Percentiles rank a stretch among this genome's conserved stretches.
Evolutionary conservation across 2,797 vertebrate species (phyloP).

Genomic region (Pseudotriccus pelzelni): DNA sequence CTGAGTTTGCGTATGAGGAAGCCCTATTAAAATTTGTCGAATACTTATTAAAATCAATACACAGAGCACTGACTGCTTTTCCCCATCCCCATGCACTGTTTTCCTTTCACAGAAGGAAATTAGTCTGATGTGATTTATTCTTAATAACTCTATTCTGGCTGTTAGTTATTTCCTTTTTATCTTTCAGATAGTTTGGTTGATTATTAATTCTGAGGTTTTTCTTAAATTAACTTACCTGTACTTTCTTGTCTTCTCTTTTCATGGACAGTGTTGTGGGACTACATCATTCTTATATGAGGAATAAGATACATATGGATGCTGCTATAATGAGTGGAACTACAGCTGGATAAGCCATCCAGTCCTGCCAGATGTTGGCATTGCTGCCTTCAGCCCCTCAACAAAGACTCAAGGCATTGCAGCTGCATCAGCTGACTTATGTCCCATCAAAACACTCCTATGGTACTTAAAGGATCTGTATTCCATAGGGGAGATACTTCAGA

Average conservation of each 20-base stretch:
- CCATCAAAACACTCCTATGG: not conserved
- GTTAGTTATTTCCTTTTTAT: not conserved
- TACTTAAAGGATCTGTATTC: not conserved
- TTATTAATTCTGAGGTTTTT: not conserved
- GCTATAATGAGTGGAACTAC: not conserved
- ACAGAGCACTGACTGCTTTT: not conserved
- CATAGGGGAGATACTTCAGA: not conserved
- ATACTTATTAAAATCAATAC: not conserved
- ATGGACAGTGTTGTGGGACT: not conserved
- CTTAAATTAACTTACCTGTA: not conserved
- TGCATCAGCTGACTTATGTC: not conserved
- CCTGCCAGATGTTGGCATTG: not conserved
- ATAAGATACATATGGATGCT: not conserved
- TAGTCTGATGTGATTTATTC: slow-evolving; percentile 12
- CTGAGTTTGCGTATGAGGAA: not conserved
- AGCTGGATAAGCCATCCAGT: not conserved
- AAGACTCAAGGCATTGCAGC: not conserved
- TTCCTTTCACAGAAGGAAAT: slow-evolving; percentile 13
- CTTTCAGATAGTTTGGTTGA: not conserved
- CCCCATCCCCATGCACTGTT: not conserved
- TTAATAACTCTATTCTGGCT: not conserved
- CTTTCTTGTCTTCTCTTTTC: not conserved
- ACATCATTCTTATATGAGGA: not conserved
- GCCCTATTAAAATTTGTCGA: not conserved
- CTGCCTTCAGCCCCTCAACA: not conserved